phyloP scores from a whole-genome alignment of 2,113 vertebrate species.

The Cyphomyrus plagiostoma region DNA sequence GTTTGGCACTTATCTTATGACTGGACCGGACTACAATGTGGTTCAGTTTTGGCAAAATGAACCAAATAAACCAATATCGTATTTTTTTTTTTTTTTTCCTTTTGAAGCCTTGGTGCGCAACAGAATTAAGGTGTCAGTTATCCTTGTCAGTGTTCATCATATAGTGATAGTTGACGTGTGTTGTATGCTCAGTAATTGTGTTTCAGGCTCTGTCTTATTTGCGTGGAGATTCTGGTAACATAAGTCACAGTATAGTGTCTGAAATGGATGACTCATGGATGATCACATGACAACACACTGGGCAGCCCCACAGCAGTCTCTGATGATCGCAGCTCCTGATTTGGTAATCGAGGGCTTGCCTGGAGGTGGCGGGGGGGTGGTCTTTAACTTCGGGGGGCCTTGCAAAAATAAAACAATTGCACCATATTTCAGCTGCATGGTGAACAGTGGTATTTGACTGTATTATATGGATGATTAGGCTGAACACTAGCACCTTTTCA shows the following conservation, averaged over 20 bases:
- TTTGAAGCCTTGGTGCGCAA: background rate
- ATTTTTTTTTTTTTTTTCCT: background rate
- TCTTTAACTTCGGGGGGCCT: conserved; percentile 80
- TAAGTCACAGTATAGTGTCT: conserved; percentile 14
- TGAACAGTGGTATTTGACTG: background rate
- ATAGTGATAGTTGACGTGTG: background rate
- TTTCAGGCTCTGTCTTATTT: conserved; percentile 29
- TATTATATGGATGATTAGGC: background rate
- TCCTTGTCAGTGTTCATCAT: background rate
- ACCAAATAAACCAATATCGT: background rate
- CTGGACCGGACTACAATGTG: background rate
- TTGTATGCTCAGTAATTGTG: background rate
- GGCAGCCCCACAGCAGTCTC: conserved; percentile 91
- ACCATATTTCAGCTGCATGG: background rate
- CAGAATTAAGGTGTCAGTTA: background rate
- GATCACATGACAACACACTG: conserved; percentile 89
- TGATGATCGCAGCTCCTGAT: conserved; percentile 83
- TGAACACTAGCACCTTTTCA: no score
- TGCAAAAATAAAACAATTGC: conserved; percentile 16
- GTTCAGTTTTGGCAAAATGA: background rate
- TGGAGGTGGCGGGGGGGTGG: conserved; percentile 67
- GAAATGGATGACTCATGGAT: background rate
- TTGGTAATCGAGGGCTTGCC: conserved; percentile 86
- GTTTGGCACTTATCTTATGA: conserved; percentile 11
- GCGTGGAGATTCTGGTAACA: background rate